Conservation (phyloP, 1,140 invertebrate genomes). For the Drosophila serrata region DNA sequence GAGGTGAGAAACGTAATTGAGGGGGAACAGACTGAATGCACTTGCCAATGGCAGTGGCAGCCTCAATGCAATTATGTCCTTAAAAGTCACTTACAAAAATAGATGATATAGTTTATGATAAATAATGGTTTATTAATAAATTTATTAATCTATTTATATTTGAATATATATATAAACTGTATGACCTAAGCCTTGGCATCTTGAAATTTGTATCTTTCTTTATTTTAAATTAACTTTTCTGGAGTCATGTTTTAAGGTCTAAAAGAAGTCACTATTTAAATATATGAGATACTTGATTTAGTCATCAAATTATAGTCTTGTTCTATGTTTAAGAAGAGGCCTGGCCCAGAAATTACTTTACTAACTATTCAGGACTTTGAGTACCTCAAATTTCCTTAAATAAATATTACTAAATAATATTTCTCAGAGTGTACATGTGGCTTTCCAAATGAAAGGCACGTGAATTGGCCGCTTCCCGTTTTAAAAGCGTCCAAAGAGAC, state of each 20-base stretch:
- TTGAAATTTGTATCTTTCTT: background rate
- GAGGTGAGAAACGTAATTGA: slow-evolving; percentile 36
- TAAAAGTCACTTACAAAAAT: slow-evolving; percentile 18
- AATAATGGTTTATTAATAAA: no score
- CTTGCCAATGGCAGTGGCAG: slow-evolving; percentile 21
- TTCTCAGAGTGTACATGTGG: slow-evolving; percentile 5
- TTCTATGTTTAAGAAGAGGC: no score
- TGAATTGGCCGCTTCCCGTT: slow-evolving; percentile 46
- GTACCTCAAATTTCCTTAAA: background rate
- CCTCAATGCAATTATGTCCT: slow-evolving; percentile 51
- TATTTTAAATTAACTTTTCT: no score
- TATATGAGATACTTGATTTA: background rate
- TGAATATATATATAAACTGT: no score
- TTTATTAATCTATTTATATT: no score
- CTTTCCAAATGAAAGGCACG: slow-evolving; percentile 17
- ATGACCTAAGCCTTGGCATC: no score
- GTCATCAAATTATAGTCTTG: background rate
- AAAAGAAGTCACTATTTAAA: background rate
- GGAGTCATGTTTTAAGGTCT: no score
- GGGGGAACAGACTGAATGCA: slow-evolving; percentile 27
- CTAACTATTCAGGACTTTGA: background rate
- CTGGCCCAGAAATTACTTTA: no score
- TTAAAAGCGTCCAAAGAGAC: background rate
- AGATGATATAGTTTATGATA: no score
- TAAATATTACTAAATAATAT: background rate